Base-by-base conservation (phyloP, 2,888 invertebrate genomes). In the Orthonevra nobilis region DNA sequence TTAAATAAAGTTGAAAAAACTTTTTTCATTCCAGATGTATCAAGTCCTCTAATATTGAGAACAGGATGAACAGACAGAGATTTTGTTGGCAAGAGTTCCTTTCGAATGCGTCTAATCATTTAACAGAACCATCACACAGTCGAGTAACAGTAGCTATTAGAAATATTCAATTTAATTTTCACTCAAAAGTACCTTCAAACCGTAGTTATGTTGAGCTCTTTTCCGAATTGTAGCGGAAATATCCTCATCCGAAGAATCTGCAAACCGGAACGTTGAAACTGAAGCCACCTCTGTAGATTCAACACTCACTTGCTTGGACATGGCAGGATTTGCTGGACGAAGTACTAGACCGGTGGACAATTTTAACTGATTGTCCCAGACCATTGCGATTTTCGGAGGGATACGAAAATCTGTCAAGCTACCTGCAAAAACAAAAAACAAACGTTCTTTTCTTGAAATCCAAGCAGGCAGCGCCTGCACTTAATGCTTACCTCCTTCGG, bases 171-270 rank as follows among this genome's bases (percentile, higher is more conserved):
- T n/a, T n/a, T n/a, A n/a, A n/a, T n/a, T n/a, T n/a, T n/a, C n/a
- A n/a, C n/a, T n/a, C n/a, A n/a, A n/a, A n/a, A n/a, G 0, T 52
- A 81, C 81, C 88, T 93, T 91, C 60, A 95, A 89, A 4, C 96
- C 96, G 87, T 96, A 96, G 81, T 93, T 93, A 44, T 90, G 89
- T 15, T 91, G 84, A 0, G 95, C 94, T 74, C 95, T 89, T 81
- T 90, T 90, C 82, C 92, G 92, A 82, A 95, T 95, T 83, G 91
- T 90, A 20, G 91, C 89, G 0, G 94, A 92, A 82, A 94, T 92
- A 85, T 95, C 94, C 56, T 91, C 83, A 3, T 63, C 66, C 0
- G 26, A 32, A 15, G 64, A 50, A 0, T 74, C 40, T 30, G 44
- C 28, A 12, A 70, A 60, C 34, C 46, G 30, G 64, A 58, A 52